A percentile compares a stretch with the other conserved stretches of the same genome.
Evolutionary conservation across 2,888 invertebrate genomes (phyloP).

Genomic region (Caenorhabditis virilis): DNA sequence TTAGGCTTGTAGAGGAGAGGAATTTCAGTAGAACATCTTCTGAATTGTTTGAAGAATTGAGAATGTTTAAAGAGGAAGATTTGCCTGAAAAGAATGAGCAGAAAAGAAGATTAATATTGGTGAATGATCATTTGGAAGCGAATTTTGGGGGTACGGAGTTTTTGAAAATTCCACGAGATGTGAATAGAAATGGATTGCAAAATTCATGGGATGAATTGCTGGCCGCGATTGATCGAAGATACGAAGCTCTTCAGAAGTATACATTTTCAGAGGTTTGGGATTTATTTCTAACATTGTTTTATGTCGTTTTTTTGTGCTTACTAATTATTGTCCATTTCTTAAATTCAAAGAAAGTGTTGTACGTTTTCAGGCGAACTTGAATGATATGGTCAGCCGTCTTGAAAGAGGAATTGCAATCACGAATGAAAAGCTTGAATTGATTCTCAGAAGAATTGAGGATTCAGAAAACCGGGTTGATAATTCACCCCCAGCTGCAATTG

Average conservation of each 20-base stretch:
- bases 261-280: slow-evolving; percentile 41
- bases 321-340: neutral
- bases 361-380: slow-evolving; percentile 11
- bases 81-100: slow-evolving; percentile 87
- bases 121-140: slow-evolving; percentile 75
- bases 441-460: slow-evolving; percentile 67
- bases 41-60: slow-evolving; percentile 81
- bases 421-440: slow-evolving; percentile 68
- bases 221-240: slow-evolving; percentile 54
- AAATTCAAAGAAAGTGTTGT: neutral
- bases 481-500: slow-evolving; percentile 52
- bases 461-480: slow-evolving; percentile 59
- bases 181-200: slow-evolving; percentile 69
- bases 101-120: slow-evolving; percentile 84
- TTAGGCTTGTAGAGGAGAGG: slow-evolving; percentile 56
- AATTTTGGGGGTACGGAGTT: slow-evolving; percentile 49
- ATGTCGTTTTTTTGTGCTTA: neutral
- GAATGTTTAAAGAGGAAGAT: slow-evolving; percentile 90
- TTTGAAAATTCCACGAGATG: slow-evolving; percentile 65
- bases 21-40: slow-evolving; percentile 41
- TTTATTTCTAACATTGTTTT: neutral
- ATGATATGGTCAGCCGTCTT: slow-evolving; percentile 62
- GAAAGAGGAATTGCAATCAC: slow-evolving; percentile 65
- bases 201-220: slow-evolving; percentile 69
- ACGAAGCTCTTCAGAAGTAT: slow-evolving; percentile 48